Conservation (phyloP, 2,113 vertebrate species). For the Rhinichthys klamathensis region DNA sequence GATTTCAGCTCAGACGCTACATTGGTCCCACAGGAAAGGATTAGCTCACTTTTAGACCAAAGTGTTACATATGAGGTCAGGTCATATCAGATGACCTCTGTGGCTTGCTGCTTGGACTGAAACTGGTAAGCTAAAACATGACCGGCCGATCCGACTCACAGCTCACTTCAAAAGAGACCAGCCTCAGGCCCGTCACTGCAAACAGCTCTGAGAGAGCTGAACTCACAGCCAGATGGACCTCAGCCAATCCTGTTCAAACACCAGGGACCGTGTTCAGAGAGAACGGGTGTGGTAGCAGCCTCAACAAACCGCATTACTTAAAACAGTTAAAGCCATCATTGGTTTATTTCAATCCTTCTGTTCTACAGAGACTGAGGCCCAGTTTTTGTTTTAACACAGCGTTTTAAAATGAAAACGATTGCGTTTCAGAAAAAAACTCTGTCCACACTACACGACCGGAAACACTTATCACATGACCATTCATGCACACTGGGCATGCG, state of each 20-base stretch:
- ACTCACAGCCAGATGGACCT: constrained; percentile 31
- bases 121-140: not conserved
- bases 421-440: no score
- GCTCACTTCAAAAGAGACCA: constrained; percentile 5
- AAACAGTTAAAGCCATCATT: constrained; percentile 38
- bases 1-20: constrained; percentile 78
- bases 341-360: constrained; percentile 19
- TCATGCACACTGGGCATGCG: no score
- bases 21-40: constrained; percentile 74
- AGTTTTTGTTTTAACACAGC: no score
- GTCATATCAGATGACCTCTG: constrained; percentile 77
- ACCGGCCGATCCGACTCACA: not conserved
- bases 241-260: constrained; percentile 45
- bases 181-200: constrained; percentile 30
- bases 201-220: constrained; percentile 25
- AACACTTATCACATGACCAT: no score
- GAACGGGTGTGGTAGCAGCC: constrained; percentile 45
- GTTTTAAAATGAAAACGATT: no score
- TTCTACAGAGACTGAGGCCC: not conserved
- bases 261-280: constrained; percentile 25
- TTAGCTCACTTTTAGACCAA: constrained; percentile 78
- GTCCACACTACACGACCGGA: no score
- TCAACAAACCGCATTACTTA: constrained; percentile 31
- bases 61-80: constrained; percentile 79
- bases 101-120: constrained; percentile 68